phyloP scores from a whole-genome alignment of 2,797 vertebrate species.

The Setipinna tenuifilis region DNA sequence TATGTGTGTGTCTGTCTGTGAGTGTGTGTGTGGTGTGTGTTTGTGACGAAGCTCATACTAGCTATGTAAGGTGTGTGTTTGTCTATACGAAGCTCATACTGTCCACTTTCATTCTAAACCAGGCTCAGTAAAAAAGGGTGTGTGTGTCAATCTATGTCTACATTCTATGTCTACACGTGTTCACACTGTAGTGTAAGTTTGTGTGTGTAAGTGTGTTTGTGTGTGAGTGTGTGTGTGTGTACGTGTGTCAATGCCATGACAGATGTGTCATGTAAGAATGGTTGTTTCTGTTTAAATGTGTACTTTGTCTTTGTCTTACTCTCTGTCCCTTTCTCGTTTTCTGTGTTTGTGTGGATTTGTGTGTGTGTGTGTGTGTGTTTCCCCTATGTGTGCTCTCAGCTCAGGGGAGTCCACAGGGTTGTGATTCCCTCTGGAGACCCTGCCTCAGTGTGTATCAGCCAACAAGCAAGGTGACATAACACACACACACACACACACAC shows the following conservation, averaged over 20 bases:
- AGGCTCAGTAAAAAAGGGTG: no score
- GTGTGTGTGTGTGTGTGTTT: conserved; percentile 23
- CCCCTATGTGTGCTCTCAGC: conserved; percentile 52
- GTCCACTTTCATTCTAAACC: no score
- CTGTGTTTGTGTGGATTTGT: not conserved
- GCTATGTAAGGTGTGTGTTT: not conserved
- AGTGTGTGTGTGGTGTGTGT: not conserved
- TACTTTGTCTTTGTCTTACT: no score
- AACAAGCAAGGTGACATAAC: conserved; percentile 30
- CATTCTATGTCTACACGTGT: no score
- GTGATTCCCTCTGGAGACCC: conserved; percentile 62
- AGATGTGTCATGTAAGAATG: not conserved
- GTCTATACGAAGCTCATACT: no score
- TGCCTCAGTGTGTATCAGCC: conserved; percentile 57
- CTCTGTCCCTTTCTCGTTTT: no score
- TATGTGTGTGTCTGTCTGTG: no score
- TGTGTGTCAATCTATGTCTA: no score
- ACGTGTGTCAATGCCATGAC: not conserved
- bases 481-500: conserved; percentile 3
- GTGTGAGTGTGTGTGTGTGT: not conserved
- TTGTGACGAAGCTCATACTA: no score
- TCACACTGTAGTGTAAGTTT: not conserved
- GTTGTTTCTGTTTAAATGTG: not conserved
- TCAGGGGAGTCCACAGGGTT: conserved; percentile 55
- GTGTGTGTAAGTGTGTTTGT: not conserved